A percentile compares a stretch with the other conserved stretches of the same genome.
Conservation (phyloP, 2,888 invertebrate species). For the Falcaria lacertinaria region DNA sequence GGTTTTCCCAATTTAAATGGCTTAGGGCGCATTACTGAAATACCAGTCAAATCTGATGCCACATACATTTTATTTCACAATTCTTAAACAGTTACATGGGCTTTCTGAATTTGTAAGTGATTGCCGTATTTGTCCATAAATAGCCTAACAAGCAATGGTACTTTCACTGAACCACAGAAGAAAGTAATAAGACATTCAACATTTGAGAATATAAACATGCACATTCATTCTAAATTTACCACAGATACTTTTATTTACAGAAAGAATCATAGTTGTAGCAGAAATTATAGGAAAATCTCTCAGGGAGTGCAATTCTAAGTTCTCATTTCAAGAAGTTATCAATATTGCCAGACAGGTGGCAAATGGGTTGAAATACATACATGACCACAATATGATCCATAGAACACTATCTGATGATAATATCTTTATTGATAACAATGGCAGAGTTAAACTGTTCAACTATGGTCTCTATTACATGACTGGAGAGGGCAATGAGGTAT, state of each 20-base stretch:
- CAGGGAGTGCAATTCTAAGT: slow-evolving; percentile 68
- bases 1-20: no score
- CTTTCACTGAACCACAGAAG: no score
- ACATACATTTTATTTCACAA: no score
- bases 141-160: no score
- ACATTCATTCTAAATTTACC: no score
- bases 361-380: slow-evolving; percentile 85
- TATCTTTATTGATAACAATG: slow-evolving; percentile 86
- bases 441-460: slow-evolving; percentile 91
- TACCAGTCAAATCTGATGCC: no score
- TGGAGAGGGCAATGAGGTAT: slow-evolving; percentile 89
- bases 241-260: slow-evolving; percentile 61
- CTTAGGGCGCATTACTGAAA: no score
- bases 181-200: no score
- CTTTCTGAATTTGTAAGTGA: no score
- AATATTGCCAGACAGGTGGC: slow-evolving; percentile 87
- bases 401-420: slow-evolving; percentile 91
- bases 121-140: no score
- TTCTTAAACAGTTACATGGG: no score
- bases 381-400: slow-evolving; percentile 86
- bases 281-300: slow-evolving; percentile 87
- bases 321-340: slow-evolving; percentile 72
- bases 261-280: slow-evolving; percentile 89
- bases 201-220: no score
- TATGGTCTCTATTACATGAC: slow-evolving; percentile 97